phyloP scores from a whole-genome alignment of 2,888 invertebrate genomes.

The Zele albiditarsus region DNA sequence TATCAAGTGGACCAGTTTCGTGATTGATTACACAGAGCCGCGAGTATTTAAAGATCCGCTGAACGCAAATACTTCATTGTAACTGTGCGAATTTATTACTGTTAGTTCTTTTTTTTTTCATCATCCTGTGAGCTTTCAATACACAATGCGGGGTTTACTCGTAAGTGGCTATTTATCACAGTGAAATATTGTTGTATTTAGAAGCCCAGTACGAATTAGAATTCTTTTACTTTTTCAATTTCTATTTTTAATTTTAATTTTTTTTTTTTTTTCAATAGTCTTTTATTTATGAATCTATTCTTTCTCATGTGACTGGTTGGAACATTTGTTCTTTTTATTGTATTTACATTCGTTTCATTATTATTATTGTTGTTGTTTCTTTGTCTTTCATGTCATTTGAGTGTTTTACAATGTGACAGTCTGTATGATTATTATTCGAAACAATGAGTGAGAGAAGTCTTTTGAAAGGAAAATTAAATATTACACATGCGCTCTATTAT shows the following conservation, averaged over 20 bases:
- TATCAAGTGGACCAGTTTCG: slow-evolving; percentile 35
- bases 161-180: slow-evolving; percentile 19
- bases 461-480: too few species aligned
- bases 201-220: neutral
- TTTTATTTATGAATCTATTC: neutral
- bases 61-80: neutral
- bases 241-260: too few species aligned
- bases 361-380: too few species aligned
- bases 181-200: slow-evolving; percentile 17
- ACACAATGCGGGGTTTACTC: slow-evolving; percentile 17
- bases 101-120: slow-evolving; percentile 11
- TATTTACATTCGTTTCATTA: too few species aligned
- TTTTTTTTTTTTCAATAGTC: neutral
- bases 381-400: too few species aligned
- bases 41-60: neutral
- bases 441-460: too few species aligned
- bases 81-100: slow-evolving; percentile 12
- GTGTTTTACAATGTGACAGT: too few species aligned
- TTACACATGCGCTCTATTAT: too few species aligned
- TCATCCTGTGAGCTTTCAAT: slow-evolving; percentile 25
- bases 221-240: neutral
- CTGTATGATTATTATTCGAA: too few species aligned
- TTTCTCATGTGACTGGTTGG: neutral
- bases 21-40: slow-evolving; percentile 6
- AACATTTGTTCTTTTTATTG: too few species aligned